These are phyloP conservation scores for Dunckerocampus dactyliophorus DNA, from an alignment of 2,113 vertebrate species.

Conservation along the genomic window DNA sequence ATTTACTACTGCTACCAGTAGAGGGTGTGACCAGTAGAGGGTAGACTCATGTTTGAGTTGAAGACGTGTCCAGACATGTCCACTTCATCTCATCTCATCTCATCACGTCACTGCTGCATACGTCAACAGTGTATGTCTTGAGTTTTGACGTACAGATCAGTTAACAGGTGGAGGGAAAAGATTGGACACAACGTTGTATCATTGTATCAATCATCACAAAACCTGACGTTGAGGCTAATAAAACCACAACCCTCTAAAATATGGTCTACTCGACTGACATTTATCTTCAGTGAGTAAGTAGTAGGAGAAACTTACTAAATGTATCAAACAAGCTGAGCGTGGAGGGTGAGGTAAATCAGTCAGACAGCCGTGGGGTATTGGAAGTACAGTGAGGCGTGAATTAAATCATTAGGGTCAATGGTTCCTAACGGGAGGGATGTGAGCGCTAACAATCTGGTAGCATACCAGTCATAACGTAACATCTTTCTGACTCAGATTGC, in stretches of 20 bases:
- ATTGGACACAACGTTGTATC: neutral
- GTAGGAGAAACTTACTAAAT: constrained; percentile 22
- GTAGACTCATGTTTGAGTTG: too few species aligned
- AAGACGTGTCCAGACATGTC: too few species aligned
- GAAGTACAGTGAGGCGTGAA: constrained; percentile 55
- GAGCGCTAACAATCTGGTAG: constrained; percentile 29
- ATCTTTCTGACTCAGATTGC: too few species aligned
- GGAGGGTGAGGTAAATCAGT: constrained; percentile 20
- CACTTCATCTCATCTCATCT: too few species aligned
- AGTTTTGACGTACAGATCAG: neutral
- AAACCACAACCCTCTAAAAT: constrained; percentile 1
- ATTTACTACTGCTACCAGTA: too few species aligned
- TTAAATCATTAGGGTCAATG: constrained; percentile 38
- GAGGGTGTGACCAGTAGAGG: too few species aligned
- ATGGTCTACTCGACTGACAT: constrained; percentile 28
- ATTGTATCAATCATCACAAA: constrained; percentile 5
- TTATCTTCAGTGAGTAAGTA: constrained; percentile 29
- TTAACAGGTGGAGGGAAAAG: neutral
- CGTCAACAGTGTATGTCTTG: neutral
- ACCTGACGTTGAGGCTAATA: neutral
- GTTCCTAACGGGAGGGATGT: constrained; percentile 28
- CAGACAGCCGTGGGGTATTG: constrained; percentile 31
- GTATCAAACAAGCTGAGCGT: constrained; percentile 13
- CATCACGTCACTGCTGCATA: neutral
- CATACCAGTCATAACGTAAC: neutral